Percentiles rank a stretch among this genome's conserved stretches.
Evolutionary conservation across 2,888 invertebrate genomes (phyloP).

Genomic region (Ferrisia virgata): DNA sequence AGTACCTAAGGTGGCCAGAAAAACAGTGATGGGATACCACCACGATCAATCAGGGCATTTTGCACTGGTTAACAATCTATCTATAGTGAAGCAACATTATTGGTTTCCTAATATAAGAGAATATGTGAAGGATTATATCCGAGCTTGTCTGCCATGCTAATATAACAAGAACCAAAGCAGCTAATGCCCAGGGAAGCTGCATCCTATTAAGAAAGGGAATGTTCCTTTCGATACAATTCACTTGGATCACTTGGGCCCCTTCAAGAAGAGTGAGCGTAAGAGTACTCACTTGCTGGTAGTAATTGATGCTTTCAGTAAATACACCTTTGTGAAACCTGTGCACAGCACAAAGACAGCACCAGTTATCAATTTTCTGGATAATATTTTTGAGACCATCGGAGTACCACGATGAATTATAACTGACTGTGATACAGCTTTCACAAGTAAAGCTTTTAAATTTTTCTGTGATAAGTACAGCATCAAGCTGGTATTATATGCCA

Average conservation of each 20-base stretch:
- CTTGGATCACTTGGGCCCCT: constrained; percentile 7
- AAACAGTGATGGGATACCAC: not conserved
- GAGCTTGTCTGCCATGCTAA: not conserved
- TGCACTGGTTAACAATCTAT: not conserved
- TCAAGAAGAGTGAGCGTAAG: not conserved
- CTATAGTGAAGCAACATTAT: not conserved
- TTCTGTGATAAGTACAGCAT: constrained; percentile 36
- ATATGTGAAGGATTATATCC: constrained; percentile 15
- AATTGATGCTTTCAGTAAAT: constrained; percentile 33
- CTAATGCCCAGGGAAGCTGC: not conserved
- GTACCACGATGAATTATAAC: constrained; percentile 18
- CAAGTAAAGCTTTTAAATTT: constrained; percentile 11
- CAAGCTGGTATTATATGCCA: constrained; percentile 1
- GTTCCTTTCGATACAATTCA: not conserved
- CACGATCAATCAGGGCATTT: not conserved
- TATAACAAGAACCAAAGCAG: not conserved
- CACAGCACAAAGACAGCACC: constrained; percentile 5
- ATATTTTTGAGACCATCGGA: constrained; percentile 30
- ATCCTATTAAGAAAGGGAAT: constrained; percentile 3
- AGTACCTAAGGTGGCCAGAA: too few relatives aligned
- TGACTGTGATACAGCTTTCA: constrained; percentile 38
- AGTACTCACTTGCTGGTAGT: constrained; percentile 3
- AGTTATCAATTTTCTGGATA: not conserved
- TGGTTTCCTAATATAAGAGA: constrained; percentile 25
- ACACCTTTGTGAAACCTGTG: not conserved